phyloP scores from a whole-genome alignment of 2,888 invertebrate species.

The Ochropleura plecta region DNA sequence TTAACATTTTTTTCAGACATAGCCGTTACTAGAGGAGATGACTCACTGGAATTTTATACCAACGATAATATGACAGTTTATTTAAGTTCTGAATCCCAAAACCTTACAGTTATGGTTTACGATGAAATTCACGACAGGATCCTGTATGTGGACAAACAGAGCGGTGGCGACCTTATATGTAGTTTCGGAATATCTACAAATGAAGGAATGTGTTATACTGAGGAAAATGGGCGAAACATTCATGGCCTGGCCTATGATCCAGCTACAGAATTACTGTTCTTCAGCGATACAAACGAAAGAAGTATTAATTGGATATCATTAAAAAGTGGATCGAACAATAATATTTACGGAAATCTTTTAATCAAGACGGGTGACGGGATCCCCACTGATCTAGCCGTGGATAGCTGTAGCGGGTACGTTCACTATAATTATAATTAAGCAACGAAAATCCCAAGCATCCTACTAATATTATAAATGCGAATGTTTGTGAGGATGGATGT shows the following conservation, averaged over 20 bases:
- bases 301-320: constrained; percentile 14
- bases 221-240: neutral
- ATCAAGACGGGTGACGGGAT: neutral
- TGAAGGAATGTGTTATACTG: neutral
- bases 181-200: neutral
- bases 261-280: constrained; percentile 13
- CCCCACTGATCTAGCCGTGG: constrained; percentile 9
- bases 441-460: too few relatives aligned
- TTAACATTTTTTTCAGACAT: neutral
- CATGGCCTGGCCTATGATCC: constrained; percentile 10
- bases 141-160: neutral
- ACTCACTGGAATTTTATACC: neutral
- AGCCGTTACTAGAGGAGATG: neutral
- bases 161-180: neutral
- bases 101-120: neutral
- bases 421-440: neutral
- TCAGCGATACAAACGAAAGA: constrained; percentile 2
- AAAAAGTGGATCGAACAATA: neutral
- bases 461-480: too few relatives aligned
- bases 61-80: neutral
- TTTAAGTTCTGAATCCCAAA: too few relatives aligned
- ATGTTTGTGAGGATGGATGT: too few relatives aligned
- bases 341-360: constrained; percentile 2
- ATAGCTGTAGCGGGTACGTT: constrained; percentile 16
- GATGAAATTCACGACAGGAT: constrained; percentile 3